These are phyloP conservation scores for Macquaria ambigua DNA, from an alignment of 2,113 vertebrate species.

Conservation along the genomic window DNA sequence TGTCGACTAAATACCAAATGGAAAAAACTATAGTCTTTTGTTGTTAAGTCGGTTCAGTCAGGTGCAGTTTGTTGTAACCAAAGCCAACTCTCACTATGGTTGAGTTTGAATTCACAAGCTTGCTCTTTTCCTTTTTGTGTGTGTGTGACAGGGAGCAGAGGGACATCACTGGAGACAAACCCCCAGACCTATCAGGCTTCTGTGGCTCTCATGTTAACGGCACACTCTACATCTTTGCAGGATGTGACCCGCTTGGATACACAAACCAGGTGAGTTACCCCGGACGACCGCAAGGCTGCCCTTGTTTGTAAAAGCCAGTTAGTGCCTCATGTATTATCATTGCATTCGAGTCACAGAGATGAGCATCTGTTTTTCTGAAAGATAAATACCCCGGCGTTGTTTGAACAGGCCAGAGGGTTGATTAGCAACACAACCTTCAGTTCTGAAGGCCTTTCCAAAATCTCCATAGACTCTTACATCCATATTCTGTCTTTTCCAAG, in stretches of 20 bases:
- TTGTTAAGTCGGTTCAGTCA: neutral
- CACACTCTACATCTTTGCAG: slow-evolving; percentile 92
- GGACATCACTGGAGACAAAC: slow-evolving; percentile 89
- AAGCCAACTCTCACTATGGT: neutral
- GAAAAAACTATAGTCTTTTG: neutral
- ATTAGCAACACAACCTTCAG: neutral
- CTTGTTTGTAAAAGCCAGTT: neutral
- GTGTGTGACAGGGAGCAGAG: slow-evolving; percentile 86
- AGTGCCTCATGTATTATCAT: too few species aligned
- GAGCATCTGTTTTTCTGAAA: neutral
- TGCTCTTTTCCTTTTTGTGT: neutral
- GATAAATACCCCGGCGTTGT: neutral
- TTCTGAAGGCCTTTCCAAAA: neutral
- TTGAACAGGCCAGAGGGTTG: neutral
- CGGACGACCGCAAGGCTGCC: neutral
- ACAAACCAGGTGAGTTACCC: slow-evolving; percentile 88
- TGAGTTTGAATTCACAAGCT: neutral
- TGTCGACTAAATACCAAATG: neutral
- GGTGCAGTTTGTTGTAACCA: neutral
- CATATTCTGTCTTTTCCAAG: neutral
- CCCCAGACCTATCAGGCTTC: slow-evolving; percentile 88
- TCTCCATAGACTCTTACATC: too few species aligned
- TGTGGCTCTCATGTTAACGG: slow-evolving; percentile 89
- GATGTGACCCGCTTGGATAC: slow-evolving; percentile 89
- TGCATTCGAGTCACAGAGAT: neutral